phyloP scores from a whole-genome alignment of 2,113 vertebrate species.

The Atlantisia rogersi region DNA sequence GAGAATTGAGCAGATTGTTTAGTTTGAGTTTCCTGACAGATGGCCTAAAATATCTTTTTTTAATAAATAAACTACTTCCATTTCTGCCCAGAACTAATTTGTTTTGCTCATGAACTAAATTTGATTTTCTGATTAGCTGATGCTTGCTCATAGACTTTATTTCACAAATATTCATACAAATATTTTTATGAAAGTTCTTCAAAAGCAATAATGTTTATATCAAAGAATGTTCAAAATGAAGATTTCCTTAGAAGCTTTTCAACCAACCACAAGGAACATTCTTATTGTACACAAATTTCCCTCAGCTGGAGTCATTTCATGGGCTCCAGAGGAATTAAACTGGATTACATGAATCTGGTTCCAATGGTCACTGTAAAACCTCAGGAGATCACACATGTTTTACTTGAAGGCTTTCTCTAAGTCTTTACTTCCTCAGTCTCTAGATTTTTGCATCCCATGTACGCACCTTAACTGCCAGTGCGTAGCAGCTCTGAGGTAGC shows the following conservation, averaged over 20 bases:
- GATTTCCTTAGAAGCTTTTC: neutral
- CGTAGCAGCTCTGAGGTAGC: neutral
- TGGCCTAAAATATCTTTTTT: conserved; percentile 6
- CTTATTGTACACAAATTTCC: neutral
- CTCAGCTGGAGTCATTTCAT: neutral
- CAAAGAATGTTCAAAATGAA: neutral
- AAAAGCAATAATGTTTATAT: neutral
- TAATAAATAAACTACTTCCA: conserved; percentile 9
- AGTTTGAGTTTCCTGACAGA: conserved; percentile 31
- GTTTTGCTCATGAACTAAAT: neutral
- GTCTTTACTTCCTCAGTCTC: neutral
- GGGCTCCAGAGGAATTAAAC: neutral
- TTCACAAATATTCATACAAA: neutral
- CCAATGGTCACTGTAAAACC: neutral
- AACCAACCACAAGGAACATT: neutral
- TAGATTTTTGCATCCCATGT: neutral
- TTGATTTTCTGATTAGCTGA: neutral
- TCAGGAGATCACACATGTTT: neutral
- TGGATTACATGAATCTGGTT: neutral
- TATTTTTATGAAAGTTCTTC: conserved; percentile 1
- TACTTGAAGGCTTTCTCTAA: neutral
- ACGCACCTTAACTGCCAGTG: neutral
- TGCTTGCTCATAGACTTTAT: neutral
- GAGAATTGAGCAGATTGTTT: neutral
- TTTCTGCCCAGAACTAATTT: conserved; percentile 19